These are phyloP conservation scores for Emys orbicularis DNA, from an alignment of 2,797 vertebrate species.

Conservation along the genomic window DNA sequence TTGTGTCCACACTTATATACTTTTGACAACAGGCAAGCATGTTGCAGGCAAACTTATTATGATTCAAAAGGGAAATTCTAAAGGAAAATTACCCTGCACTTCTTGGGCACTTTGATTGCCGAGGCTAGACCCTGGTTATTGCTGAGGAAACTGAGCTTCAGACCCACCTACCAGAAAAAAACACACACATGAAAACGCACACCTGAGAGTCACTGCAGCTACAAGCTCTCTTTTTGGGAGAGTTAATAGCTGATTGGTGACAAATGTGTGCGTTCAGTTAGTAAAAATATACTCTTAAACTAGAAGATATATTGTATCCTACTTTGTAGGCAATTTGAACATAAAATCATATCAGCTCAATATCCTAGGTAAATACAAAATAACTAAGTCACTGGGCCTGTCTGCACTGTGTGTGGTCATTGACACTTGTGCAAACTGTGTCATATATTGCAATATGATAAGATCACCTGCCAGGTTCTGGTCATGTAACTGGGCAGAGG, in stretches of 20 bases:
- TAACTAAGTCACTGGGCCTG: not conserved
- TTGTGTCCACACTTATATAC: not conserved
- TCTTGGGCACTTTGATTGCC: not conserved
- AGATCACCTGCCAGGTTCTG: too few species aligned
- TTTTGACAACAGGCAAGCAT: not conserved
- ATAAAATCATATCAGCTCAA: not conserved
- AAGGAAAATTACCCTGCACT: not conserved
- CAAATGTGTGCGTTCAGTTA: not conserved
- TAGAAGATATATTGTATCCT: not conserved
- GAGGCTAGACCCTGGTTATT: not conserved
- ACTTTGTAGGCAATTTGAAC: not conserved
- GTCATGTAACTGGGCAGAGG: not conserved
- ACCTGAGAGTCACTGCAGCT: not conserved
- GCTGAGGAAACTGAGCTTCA: not conserved
- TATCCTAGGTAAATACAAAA: not conserved
- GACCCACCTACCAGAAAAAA: not conserved
- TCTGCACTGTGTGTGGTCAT: too few species aligned
- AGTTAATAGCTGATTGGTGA: not conserved
- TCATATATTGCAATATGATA: not conserved
- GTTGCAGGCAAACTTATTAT: not conserved
- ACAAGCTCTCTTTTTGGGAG: not conserved
- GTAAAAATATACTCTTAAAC: not conserved
- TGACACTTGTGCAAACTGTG: not conserved
- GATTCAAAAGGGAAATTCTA: not conserved
- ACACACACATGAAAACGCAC: accelerated